Evolutionary conservation across 1,140 invertebrate genomes (phyloP).

Genomic region (Nixonia krombeini): DNA sequence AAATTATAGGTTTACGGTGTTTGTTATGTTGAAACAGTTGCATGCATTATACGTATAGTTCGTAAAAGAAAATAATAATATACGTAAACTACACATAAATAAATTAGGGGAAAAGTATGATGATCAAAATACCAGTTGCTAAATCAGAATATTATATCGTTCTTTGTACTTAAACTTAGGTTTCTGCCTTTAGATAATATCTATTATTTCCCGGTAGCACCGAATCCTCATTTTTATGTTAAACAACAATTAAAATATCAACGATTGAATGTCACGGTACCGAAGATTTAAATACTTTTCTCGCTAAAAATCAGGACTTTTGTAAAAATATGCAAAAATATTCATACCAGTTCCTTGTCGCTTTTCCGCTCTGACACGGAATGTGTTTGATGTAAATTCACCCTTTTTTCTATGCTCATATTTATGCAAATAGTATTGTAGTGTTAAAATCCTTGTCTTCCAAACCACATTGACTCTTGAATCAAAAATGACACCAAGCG

Average conservation of each 20-base stretch:
- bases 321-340: constrained; percentile 47
- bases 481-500: no score
- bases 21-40: no score
- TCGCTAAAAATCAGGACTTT: constrained; percentile 33
- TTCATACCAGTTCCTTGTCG: constrained; percentile 46
- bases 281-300: constrained; percentile 42
- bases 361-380: constrained; percentile 35
- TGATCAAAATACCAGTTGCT: no score
- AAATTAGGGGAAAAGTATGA: no score
- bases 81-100: no score
- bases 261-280: constrained; percentile 18
- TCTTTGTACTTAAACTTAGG: no score
- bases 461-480: not conserved
- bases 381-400: constrained; percentile 28
- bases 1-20: no score
- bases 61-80: no score
- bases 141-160: no score
- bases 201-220: no score
- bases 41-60: no score
- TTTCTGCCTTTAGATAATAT: no score
- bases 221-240: constrained; percentile 31
- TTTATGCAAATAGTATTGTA: not conserved
- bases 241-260: constrained; percentile 34
- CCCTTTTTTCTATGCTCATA: constrained; percentile 16
- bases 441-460: not conserved